Base-by-base conservation (phyloP, 2,113 vertebrate genomes). In the Casuarius casuarius region DNA sequence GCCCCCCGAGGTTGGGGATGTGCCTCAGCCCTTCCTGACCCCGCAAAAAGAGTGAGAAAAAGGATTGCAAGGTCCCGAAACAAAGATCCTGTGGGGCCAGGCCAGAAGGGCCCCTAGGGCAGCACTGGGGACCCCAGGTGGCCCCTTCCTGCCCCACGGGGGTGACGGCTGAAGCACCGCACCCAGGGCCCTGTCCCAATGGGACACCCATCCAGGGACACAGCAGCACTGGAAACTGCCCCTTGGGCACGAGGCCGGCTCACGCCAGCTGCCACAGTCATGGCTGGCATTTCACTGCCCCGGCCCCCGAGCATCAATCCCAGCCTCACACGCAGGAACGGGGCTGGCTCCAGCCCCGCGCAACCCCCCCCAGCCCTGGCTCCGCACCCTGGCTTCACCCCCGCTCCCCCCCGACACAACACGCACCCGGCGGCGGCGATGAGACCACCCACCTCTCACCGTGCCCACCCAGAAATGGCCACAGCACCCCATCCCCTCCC, bases 381-480 rank as follows among this genome's bases (percentile, higher is more conserved):
- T 54, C 52, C 12, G 23, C 25, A 48, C n/a, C 44, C 46, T 2
- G 0, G 49, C 56, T 83, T 70, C 0, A 1, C 58, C 76, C 58
- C 71, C 4, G 7, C 63, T 90, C 67, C 54, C 85, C 44, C 89
- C 42, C 42, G 4, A 10, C 83, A 90, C 54, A 92, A 67, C 84
- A 93, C 86, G 51, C 80, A 87, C 71, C 84, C 25, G 35, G 77
- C 5, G 2, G 89, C 87, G 94, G 94, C 93, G 74, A 42, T 4
- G 0, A 96, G 96, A 97, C 97, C 96, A 97, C 98, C 96, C 97
- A 97, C 95, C 90, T 91, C 87, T 95, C 77, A 14, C 56, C 3
- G 0, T 95, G 97, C 95, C 97, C 96, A 97, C 97, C 97, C 97
- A 97, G 94, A 84, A 93, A 97, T 1, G 33, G 44, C 63, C 75